Evolutionary conservation across 2,888 invertebrate genomes (phyloP), one percentile per base, ranked within the genome.

Genomic region (Deilephila elpenor): DNA sequence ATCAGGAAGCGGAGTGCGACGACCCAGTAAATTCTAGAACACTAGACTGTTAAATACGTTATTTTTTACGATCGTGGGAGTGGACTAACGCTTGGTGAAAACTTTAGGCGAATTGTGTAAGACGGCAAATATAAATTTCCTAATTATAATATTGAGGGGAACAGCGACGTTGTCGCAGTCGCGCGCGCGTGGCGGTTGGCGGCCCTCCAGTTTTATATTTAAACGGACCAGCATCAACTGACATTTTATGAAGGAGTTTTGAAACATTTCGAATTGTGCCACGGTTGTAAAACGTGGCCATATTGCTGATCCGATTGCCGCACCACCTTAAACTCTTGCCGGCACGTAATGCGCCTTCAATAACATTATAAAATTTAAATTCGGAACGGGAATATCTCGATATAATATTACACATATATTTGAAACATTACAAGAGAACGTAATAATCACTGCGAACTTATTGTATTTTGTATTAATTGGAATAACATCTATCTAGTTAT

Each of bases 91-190:
- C 20, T 53, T 44, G 51, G 64, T 59, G 34, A 67, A 71, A 71
- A 59, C 70, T 64, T 59, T 71, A 74, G 59, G 59, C 51, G 71
- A 59, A 67, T 85, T 80, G 82, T 81, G 85, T 85, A 86, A 85
- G 81, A 80, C 77, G 80, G 86, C 85, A 88, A 86, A 91, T 89
- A 88, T 91, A 91, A 87, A 88, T 90, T 89, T 88, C 89, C 91
- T 92, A 92, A 93, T 92, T 91, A 91, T 93, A 92, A 91, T 91
- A 89, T 92, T 89, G 88, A 90, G 88, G 89, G 88, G 89, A 91
- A 90, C 88, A 82, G 82, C 60, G 61, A 53, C 67, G 79, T 83
- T 86, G 86, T 84, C 89, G 89, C 56, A 56, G 56, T 53, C 88
- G 84, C 85, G 82, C 82, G 85, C 59, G 60, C 73, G 70, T 70